These are phyloP conservation scores for Bombus waltoni DNA, from an alignment of 1,140 invertebrate genomes.

Conservation along the genomic window DNA sequence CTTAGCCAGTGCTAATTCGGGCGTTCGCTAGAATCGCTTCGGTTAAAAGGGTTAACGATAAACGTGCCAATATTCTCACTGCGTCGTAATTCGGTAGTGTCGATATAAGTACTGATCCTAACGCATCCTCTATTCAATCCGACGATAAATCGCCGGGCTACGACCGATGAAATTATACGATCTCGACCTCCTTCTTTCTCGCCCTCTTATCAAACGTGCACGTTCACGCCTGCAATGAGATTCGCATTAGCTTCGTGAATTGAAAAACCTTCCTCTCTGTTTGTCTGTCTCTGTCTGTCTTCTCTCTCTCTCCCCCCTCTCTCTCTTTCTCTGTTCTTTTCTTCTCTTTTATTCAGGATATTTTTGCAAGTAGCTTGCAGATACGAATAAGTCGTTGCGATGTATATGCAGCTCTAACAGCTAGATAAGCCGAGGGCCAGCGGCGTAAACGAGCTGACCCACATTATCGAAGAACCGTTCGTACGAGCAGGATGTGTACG, in stretches of 20 bases:
- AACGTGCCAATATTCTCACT: constrained; percentile 19
- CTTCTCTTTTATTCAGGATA: background rate
- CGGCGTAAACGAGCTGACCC: constrained; percentile 67
- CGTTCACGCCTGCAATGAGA: background rate
- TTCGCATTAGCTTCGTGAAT: background rate
- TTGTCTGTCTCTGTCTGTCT: background rate
- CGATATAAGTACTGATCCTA: background rate
- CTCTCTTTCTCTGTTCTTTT: background rate
- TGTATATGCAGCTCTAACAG: background rate
- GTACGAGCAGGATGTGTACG: constrained; percentile 37
- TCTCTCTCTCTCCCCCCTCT: too few relatives aligned
- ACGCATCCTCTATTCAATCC: background rate
- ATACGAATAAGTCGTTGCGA: constrained; percentile 15
- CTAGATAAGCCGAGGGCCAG: constrained; percentile 46
- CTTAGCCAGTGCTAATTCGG: background rate
- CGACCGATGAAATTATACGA: background rate
- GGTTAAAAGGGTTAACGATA: constrained; percentile 1
- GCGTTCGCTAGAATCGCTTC: background rate
- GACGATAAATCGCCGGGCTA: background rate
- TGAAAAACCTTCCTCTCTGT: background rate
- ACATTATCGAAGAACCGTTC: constrained; percentile 58
- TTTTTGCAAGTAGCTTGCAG: background rate
- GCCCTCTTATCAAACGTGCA: constrained; percentile 1
- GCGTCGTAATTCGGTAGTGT: constrained; percentile 9
- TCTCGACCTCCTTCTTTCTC: background rate